Conservation (phyloP, 2,888 invertebrate genomes). For the Lepidonotus clava region DNA sequence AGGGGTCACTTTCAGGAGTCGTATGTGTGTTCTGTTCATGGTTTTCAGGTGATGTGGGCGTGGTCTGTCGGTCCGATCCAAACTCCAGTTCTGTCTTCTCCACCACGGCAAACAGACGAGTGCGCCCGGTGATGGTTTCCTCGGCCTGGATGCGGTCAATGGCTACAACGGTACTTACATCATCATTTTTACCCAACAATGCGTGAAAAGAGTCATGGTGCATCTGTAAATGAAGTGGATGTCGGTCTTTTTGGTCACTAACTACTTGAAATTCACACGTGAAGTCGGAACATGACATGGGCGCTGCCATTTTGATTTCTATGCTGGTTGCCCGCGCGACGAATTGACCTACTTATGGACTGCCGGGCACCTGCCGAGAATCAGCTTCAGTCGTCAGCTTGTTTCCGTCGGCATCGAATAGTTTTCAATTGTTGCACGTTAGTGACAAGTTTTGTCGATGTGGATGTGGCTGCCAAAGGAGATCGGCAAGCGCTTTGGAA, state of each 20-base stretch:
- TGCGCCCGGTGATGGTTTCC: not conserved
- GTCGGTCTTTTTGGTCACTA: not conserved
- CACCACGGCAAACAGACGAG: conserved; percentile 37
- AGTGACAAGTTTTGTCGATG: too few relatives aligned
- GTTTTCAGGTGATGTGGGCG: not conserved
- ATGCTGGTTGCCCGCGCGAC: too few relatives aligned
- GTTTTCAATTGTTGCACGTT: too few relatives aligned
- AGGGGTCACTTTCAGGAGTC: not conserved
- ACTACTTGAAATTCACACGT: not conserved
- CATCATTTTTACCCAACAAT: not conserved
- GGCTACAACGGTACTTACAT: not conserved
- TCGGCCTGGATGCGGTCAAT: not conserved
- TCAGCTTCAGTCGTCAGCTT: too few relatives aligned
- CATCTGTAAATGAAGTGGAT: not conserved
- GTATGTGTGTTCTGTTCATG: not conserved
- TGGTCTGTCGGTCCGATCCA: not conserved
- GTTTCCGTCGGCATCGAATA: too few relatives aligned
- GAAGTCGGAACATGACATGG: not conserved
- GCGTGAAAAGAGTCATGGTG: not conserved
- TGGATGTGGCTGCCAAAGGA: too few relatives aligned
- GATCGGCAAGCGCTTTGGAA: too few relatives aligned
- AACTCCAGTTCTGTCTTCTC: not conserved
- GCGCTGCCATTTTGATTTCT: not conserved
- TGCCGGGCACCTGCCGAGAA: too few relatives aligned
- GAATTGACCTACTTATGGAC: too few relatives aligned